phyloP scores from a whole-genome alignment of 2,113 vertebrate genomes.

The Axis porcinus region DNA sequence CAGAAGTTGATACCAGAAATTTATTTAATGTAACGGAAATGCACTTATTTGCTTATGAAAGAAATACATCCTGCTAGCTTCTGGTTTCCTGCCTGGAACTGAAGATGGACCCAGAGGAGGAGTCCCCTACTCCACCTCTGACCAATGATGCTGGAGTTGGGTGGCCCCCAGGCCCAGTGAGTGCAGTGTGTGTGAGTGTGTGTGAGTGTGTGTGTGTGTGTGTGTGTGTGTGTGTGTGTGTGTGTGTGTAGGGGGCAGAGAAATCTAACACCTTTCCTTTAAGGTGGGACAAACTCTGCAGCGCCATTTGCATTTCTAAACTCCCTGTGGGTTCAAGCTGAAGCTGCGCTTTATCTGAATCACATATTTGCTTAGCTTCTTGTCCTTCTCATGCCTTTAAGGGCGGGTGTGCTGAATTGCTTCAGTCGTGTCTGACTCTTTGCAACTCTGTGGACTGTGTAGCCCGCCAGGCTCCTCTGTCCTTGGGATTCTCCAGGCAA shows the following conservation, averaged over 20 bases:
- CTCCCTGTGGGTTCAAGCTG: not conserved
- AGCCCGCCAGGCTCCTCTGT: not conserved
- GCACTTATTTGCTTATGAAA: not conserved
- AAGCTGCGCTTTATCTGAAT: not conserved
- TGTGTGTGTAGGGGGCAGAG: not conserved
- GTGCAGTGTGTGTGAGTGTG: fast-evolving
- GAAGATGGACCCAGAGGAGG: not conserved
- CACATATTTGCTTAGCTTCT: not conserved
- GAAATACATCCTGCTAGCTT: not conserved
- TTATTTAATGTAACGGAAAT: not conserved
- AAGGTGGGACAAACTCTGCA: not conserved
- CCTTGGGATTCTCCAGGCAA: not conserved
- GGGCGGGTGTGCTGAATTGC: not conserved
- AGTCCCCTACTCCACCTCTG: not conserved
- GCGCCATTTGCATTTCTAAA: not conserved
- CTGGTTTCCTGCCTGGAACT: not conserved
- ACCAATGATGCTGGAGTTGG: not conserved
- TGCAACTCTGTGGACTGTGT: not conserved
- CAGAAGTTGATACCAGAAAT: not conserved
- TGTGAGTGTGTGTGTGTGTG: not conserved
- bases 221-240: not conserved
- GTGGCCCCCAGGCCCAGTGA: not conserved
- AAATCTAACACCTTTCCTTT: not conserved
- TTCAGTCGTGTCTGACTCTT: not conserved
- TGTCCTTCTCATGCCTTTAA: not conserved